Conservation (phyloP, 2,797 vertebrate genomes). For the Discoglossus pictus region DNA sequence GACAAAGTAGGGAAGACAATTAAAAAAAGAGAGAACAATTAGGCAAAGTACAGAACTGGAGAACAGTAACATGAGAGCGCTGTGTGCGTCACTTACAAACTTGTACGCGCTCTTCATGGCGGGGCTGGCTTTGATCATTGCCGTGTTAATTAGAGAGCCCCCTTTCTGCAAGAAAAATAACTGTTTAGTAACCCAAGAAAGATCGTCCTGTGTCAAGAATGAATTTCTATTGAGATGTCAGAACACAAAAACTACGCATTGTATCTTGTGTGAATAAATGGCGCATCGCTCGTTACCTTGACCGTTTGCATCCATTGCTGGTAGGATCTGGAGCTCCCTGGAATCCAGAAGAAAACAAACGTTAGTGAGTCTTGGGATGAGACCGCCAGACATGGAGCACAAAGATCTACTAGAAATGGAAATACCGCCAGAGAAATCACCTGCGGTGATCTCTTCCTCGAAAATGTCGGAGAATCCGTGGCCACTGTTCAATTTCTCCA, state of each 20-base stretch:
- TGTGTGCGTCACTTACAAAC: conserved; percentile 77
- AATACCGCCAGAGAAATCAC: conserved; percentile 92
- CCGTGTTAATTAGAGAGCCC: conserved; percentile 85
- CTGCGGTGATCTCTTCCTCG: conserved; percentile 96
- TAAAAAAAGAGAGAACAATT: no score
- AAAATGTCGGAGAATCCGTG: conserved; percentile 92
- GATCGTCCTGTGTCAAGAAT: no score
- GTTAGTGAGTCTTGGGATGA: no score
- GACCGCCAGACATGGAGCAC: no score
- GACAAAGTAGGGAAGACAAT: no score
- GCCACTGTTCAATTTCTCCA: conserved; percentile 93
- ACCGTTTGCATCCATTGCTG: conserved; percentile 94
- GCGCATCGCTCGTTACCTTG: conserved; percentile 79
- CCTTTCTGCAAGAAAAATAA: conserved; percentile 79
- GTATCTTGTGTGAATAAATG: no score
- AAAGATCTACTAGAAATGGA: conserved; percentile 46
- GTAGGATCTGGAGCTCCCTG: conserved; percentile 89
- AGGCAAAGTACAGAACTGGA: no score
- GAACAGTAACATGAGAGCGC: no score
- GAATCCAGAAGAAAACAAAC: conserved; percentile 48
- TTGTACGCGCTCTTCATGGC: conserved; percentile 77
- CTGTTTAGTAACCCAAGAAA: background rate
- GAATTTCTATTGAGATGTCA: no score
- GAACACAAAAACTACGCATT: no score
- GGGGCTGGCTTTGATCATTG: conserved; percentile 86